Percentiles rank a stretch among this genome's conserved stretches.
These are phyloP conservation scores for Zhengitettix transpicula DNA, from an alignment of 2,888 invertebrate species.

Conservation along the genomic window DNA sequence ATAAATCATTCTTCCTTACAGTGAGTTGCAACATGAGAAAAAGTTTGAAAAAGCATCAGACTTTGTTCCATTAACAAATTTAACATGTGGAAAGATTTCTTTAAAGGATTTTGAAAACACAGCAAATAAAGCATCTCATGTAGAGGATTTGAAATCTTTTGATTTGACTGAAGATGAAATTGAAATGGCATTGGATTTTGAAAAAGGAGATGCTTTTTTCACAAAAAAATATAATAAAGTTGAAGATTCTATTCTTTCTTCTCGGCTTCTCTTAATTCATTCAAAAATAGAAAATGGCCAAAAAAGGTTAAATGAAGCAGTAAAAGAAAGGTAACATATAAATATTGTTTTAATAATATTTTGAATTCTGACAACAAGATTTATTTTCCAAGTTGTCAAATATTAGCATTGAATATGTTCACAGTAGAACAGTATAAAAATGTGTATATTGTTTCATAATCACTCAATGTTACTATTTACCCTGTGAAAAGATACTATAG, in stretches of 20 bases:
- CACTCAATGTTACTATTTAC: no score
- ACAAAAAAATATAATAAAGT: constrained; percentile 20
- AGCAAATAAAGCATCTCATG: constrained; percentile 25
- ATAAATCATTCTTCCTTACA: constrained; percentile 8
- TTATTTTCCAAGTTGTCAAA: no score
- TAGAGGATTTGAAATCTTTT: constrained; percentile 30
- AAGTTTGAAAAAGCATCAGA: constrained; percentile 16
- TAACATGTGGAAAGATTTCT: constrained; percentile 29
- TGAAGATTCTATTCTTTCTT: constrained; percentile 13
- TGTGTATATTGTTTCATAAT: no score
- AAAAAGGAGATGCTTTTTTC: constrained; percentile 24
- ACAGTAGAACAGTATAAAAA: no score
- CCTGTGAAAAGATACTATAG: no score
- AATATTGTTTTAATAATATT: background rate
- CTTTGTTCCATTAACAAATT: constrained; percentile 17
- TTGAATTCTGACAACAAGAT: background rate
- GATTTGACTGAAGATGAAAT: constrained; percentile 34
- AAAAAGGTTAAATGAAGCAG: background rate
- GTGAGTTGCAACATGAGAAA: constrained; percentile 14
- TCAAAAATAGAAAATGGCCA: constrained; percentile 5
- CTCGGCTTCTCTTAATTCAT: constrained; percentile 4
- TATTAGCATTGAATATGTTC: no score
- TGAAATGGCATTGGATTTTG: constrained; percentile 30
- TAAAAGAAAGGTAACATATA: constrained; percentile 5
- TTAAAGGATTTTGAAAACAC: constrained; percentile 28